Percentiles rank a stretch among this genome's conserved stretches.
These are phyloP conservation scores for Zhuqinia jingwanae DNA, from an alignment of 2,888 invertebrate genomes.

Conservation along the genomic window DNA sequence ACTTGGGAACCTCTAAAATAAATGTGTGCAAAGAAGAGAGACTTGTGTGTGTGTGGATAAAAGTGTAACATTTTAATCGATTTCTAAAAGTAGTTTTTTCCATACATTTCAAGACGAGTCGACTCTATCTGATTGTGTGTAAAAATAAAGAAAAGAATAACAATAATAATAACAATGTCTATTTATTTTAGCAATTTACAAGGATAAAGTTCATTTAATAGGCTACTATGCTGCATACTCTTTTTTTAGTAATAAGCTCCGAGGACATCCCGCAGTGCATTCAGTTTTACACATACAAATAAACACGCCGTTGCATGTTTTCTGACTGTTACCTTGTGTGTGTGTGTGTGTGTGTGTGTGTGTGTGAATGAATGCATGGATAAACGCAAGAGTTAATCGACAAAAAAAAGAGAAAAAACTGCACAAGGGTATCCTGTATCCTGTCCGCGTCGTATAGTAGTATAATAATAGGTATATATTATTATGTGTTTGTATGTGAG, in stretches of 20 bases:
- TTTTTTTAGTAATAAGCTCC: too few species aligned
- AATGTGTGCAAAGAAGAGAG: too few species aligned
- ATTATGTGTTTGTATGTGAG: too few species aligned
- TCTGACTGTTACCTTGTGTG: background rate
- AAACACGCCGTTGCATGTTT: background rate
- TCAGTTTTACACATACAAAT: conserved; percentile 42
- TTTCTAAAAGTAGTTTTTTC: background rate
- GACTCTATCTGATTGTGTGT: background rate
- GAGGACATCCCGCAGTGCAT: conserved; percentile 48
- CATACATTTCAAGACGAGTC: background rate
- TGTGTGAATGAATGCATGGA: background rate
- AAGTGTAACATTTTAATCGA: background rate
- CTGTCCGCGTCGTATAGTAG: too few species aligned
- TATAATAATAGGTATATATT: too few species aligned
- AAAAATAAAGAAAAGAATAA: background rate
- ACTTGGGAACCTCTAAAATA: too few species aligned
- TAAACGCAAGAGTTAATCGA: background rate
- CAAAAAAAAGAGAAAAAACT: too few species aligned
- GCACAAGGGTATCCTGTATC: conserved; percentile 19
- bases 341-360: background rate
- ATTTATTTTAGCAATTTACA: background rate
- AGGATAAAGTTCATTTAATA: too few species aligned
- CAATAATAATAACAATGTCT: background rate
- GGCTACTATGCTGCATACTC: too few species aligned
- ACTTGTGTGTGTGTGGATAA: too few species aligned